These are phyloP conservation scores for Pocillopora meandrina DNA, from an alignment of 92 coral and sea anemone genomes.

Conservation along the genomic window DNA sequence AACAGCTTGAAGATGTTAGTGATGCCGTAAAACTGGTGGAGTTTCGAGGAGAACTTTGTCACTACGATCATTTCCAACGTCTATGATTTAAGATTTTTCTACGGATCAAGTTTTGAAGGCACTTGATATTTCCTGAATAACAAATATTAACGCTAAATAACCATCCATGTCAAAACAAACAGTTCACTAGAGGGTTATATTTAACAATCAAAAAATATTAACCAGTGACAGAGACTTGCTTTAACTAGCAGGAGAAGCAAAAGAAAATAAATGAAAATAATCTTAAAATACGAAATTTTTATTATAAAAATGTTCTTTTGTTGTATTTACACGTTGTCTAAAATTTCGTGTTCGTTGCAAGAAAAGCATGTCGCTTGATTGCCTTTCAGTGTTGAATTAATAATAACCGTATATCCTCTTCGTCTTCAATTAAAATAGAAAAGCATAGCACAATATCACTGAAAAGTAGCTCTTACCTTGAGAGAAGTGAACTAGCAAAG, in stretches of 20 bases:
- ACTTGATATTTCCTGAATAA: constrained; percentile 1
- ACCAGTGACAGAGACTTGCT: no score
- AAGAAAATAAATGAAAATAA: no score
- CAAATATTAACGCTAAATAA: not conserved
- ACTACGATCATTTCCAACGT: not conserved
- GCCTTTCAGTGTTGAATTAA: not conserved
- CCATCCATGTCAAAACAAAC: not conserved
- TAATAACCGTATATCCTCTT: not conserved
- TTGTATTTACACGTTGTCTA: no score
- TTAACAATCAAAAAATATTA: not conserved
- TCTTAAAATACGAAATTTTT: no score
- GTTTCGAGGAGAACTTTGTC: not conserved
- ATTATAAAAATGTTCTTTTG: no score
- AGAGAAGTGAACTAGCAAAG: not conserved
- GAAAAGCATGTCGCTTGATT: not conserved
- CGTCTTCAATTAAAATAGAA: not conserved
- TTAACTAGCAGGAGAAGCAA: no score
- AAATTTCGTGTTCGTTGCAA: no score
- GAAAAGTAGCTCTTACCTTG: constrained; percentile 4
- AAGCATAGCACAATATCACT: not conserved
- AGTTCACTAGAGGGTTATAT: not conserved
- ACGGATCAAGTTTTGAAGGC: not conserved
- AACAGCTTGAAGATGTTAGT: not conserved
- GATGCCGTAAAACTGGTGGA: not conserved
- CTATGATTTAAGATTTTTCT: not conserved